Evolutionary conservation across 1,140 invertebrate genomes (phyloP), one percentile per base, ranked within the genome.

Genomic region (Orchestia grillus): DNA sequence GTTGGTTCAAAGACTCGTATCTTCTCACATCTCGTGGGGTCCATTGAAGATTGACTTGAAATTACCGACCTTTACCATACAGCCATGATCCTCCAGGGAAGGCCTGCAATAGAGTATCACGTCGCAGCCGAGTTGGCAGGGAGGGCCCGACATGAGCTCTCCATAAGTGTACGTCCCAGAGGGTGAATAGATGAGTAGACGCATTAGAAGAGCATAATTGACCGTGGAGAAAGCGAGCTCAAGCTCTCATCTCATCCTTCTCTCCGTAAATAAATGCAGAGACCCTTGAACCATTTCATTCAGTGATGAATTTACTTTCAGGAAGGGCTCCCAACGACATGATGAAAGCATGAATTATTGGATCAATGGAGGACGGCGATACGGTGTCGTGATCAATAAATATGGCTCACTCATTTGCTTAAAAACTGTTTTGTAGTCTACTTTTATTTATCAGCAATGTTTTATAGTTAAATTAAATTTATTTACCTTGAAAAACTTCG

Each of bases 211-310:
- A 42, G 3, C 41, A 42, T 91, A 91, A 91, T 91, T 91, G 88
- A 91, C 88, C 88, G 88, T 91, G 88, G 88, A 91, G 88, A 91
- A 23, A 77, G 62, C 62, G 88, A 44, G 88, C 41, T 91, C 88
- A 91, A 91, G 42, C 88, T 91, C 28, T 23, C 15, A 77, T 77
- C 88, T 77, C 62, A 77, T 77, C 62, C 62, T 91, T 91, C 88
- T 42, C 44, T 42, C 41, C 3, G 3, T 42, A 91, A 44, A 91
- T 91, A 43, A 77, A 77, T 36, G 62, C 28, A 77, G 28, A 36
- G 28, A 28, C 62, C 11, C 62, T 77, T 23, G 1, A 77, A 77
- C 15, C 62, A 23, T 77, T 77, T 28, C 28, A 28, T 77, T 15
- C 62, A 15, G 15, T 77, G 62, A 77, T 77, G 28, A 77, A 77